Base-by-base conservation (phyloP, 2,888 invertebrate genomes). In the Drosophila paramelanica region DNA sequence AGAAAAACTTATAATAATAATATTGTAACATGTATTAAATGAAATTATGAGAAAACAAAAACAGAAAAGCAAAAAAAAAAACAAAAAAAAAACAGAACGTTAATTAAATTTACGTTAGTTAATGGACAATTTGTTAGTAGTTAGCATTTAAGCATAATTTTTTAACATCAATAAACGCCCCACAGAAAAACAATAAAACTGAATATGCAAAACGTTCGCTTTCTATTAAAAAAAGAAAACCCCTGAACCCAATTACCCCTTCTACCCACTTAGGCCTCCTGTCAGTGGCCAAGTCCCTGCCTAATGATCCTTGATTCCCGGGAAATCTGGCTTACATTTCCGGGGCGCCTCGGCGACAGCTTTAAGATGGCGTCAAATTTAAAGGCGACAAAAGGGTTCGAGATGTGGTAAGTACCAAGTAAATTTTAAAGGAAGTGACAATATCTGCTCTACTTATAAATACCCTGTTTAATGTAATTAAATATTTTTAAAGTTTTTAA, bases 91-190 rank as follows among this genome's bases (percentile, higher is more conserved):
- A 50, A 58, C 49, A 69, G 73, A 66, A 62, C 73, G 84, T 84
- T 81, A 78, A 83, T 83, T 89, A 88, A 72, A 89, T 86, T 77
- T 85, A 85, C 77, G 73, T 85, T 89, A 86, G 88, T 89, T 86
- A 89, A 89, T 71, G 73, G 80, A 84, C 86, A 86, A 78, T 88
- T 89, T 89, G 89, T 86, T 86, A 85, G 85, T 86, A 86, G 89
- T 47, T 86, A 86, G 85, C 52, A 52, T 75, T 50, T 86, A 86
- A 86, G 89, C 86, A 80, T 85, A 85, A 78, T 89, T 86, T 86
- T 86, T 86, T 70, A 85, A 88, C 85, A 79, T 78, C 76, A 88
- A 84, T 86, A 89, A 85, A 52, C 70, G 65, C 62, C 51, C 38
- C 61, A 70, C 60, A 70, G 53, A 67, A 69, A 72, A 73, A 51